Base-by-base conservation (phyloP, 2,797 vertebrate genomes). In the Bradypus variegatus region DNA sequence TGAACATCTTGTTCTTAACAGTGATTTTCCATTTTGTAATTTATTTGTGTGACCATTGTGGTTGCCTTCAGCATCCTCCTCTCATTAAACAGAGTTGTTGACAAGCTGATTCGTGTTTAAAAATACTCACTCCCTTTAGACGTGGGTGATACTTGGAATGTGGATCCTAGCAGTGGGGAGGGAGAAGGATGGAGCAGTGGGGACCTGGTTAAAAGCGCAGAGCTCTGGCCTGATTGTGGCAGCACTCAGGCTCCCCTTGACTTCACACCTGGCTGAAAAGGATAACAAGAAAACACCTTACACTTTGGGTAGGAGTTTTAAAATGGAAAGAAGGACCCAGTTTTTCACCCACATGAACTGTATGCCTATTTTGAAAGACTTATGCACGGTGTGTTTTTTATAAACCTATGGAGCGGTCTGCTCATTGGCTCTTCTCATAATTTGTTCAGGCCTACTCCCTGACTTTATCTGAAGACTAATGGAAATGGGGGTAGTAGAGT, bases 21-120 rank as follows among this genome's bases (percentile, higher is more conserved):
- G 15, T 10, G 10, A 18, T 16, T 55, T 90, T 78, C 82, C 65
- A 41, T 86, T 93, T 27, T 53, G 45, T 90, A 19, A 50, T 76
- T 62, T 76, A 14, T 15, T 62, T 67, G 2, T 21, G 27, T 90
- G 67, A 33, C 77, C 18, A 5, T 27, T 65, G 27, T 10, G 15
- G 65, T 38, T 58, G 31, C n/a, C 8, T 0, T 53, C 75, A 87
- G 48, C 38, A 76, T 41, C 19, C 15, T 5, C 73, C 27, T 89
- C 81, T 90, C n/a, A 50, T 86, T 79, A 70, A 31, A 76, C 64
- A 41, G 69, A 89, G 78, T 88, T 95, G 41, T 67, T 90, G 33
- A 67, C 53, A 67, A 85, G 60, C 88, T 90, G 36, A 70, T 89
- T 65, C 86, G 77, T n/a, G 48, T 88, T 67, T 88, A 31, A 82